phyloP scores from a whole-genome alignment of 1,140 invertebrate species.

The Liolophura sinensis region DNA sequence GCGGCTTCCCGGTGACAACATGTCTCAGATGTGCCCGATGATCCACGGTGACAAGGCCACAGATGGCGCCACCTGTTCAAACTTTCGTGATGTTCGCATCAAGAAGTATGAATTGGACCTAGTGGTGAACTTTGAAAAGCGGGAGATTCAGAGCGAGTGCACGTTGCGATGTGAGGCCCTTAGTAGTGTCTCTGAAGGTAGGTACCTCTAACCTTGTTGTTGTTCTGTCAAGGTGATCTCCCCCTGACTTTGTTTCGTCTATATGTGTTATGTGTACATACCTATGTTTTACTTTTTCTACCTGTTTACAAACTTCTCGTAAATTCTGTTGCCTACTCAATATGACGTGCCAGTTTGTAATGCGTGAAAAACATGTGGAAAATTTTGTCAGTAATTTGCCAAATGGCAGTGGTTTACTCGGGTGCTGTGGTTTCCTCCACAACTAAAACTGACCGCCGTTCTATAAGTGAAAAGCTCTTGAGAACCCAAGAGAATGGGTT shows the following conservation, averaged over 20 bases:
- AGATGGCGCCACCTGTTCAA: slow-evolving; percentile 33
- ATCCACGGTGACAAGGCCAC: slow-evolving; percentile 14
- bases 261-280: neutral
- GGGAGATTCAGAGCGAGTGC: slow-evolving; percentile 14
- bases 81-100: slow-evolving; percentile 27
- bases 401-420: no score
- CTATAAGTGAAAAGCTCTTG: no score
- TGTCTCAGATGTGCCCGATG: neutral
- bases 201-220: neutral
- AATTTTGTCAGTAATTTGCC: no score
- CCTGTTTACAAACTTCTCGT: neutral
- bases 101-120: slow-evolving; percentile 30
- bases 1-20: no score
- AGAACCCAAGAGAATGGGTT: no score
- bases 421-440: no score
- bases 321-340: neutral
- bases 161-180: slow-evolving; percentile 2
- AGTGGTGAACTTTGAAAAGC: slow-evolving; percentile 23
- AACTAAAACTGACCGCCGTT: no score
- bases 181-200: slow-evolving; percentile 5
- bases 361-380: no score
- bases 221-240: slow-evolving; percentile 8
- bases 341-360: neutral
- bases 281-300: slow-evolving; percentile 1
- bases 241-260: slow-evolving; percentile 9